Evolutionary conservation across 1,140 invertebrate genomes (phyloP), one percentile per base, ranked within the genome.

Genomic region (Arctopsyche grandis): DNA sequence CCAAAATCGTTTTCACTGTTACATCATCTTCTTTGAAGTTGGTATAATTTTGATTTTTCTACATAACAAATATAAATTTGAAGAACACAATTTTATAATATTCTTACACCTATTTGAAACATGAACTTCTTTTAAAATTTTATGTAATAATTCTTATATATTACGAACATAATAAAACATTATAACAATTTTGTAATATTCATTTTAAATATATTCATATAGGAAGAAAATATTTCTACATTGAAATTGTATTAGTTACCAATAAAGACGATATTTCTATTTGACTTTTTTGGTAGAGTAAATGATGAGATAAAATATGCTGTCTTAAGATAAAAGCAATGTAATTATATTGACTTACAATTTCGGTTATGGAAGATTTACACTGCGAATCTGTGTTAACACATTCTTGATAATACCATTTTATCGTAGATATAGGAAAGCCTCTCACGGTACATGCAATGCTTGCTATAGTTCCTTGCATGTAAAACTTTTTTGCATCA

Each of bases 391-490:
- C 84, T 70, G 29, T 38, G 7, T 84, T 58, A 14, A 84, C 83
- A 70, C 88, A 90, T 5, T 85, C 84, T 12, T 84, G 80, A 78
- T 87, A 91, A 5, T 66, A 83, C 88, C 90, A 92, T 5, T 84
- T 85, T 12, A 92, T 86, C 0, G 85, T 79, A 0, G 91, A 86
- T 5, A 78, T 22, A 0, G 91, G 91, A 85, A 86, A 89, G 0
- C 87, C 86, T 0, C 83, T 81, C 1, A 89, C 86, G 14, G 79
- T 79, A 79, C 91, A 91, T 24, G 83, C 1, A 21, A 79, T 69
- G n/a, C 46, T 79, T 16, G 75, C 38, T 12, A 16, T 48, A 7
- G 63, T 79, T 16, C 88, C 86, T 10, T 84, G 83, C 9, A 87
- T 78, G 63, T 91, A 89, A 77, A 86, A 89, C 16, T 87, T 83